Conservation (phyloP, 2,797 vertebrate species). For the Urophycis tenuis region DNA sequence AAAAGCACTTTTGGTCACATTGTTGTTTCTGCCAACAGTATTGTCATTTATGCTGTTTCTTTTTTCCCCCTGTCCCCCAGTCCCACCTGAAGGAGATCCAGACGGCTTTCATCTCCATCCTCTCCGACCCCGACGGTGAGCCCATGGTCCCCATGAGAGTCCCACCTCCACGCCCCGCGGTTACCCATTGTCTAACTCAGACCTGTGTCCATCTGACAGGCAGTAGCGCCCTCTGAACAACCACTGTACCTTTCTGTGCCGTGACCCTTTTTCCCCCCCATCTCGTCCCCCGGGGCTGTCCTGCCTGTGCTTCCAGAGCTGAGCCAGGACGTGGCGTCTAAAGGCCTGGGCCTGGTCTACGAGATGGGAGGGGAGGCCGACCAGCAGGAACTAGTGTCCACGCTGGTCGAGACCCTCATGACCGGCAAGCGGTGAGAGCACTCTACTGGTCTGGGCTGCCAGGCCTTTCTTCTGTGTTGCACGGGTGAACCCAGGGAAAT, state of each 20-base stretch:
- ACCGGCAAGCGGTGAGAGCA: slow-evolving; percentile 88
- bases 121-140: slow-evolving; percentile 96
- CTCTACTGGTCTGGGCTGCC: background rate
- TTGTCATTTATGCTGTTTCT: slow-evolving; percentile 13
- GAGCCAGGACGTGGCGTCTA: slow-evolving; percentile 96
- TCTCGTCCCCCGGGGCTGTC: background rate
- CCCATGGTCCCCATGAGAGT: slow-evolving; percentile 14
- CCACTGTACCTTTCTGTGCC: background rate
- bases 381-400: slow-evolving; percentile 92
- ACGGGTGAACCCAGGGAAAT: background rate
- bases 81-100: slow-evolving; percentile 94
- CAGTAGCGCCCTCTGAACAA: background rate
- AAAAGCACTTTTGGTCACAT: background rate
- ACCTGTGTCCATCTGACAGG: background rate
- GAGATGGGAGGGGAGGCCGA: slow-evolving; percentile 91
- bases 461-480: background rate
- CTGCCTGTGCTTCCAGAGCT: slow-evolving; percentile 72
- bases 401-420: slow-evolving; percentile 94
- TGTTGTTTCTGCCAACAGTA: background rate
- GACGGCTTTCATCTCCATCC: slow-evolving; percentile 87
- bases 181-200: background rate
- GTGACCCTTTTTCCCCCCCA: background rate
- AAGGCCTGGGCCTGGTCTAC: slow-evolving; percentile 95
- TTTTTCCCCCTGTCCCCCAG: slow-evolving; percentile 66
- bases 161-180: background rate